These are phyloP conservation scores for Chloroclystis v-ata DNA, from an alignment of 2,888 invertebrate genomes.

Conservation along the genomic window DNA sequence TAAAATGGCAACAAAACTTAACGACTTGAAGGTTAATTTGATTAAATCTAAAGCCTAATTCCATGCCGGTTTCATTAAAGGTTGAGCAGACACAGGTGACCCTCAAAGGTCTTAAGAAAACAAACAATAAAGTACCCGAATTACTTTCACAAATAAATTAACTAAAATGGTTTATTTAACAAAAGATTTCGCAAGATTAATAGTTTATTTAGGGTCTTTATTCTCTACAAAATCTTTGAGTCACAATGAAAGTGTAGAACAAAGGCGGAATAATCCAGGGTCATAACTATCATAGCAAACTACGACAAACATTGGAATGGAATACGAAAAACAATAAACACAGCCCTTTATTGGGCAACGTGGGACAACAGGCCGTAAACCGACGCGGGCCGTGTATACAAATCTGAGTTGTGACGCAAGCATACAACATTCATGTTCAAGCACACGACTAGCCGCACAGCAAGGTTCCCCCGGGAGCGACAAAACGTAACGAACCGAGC, in stretches of 20 bases:
- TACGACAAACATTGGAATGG: conserved; percentile 37
- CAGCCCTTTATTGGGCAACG: conserved; percentile 50
- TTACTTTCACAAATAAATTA: conserved; percentile 6
- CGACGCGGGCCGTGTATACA: conserved; percentile 58
- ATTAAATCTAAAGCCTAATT: no score
- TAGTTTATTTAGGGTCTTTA: conserved; percentile 6
- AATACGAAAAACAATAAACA: conserved; percentile 58
- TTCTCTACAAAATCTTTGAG: not conserved
- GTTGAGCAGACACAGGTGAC: conserved; percentile 7
- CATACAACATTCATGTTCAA: conserved; percentile 69
- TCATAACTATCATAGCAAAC: conserved; percentile 33
- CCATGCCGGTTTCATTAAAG: no score
- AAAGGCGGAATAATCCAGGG: conserved; percentile 13
- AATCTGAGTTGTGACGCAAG: conserved; percentile 69
- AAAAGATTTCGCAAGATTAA: not conserved
- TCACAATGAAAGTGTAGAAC: not conserved
- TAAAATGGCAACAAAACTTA: no score
- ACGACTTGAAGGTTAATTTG: no score
- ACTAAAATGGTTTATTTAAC: conserved; percentile 2
- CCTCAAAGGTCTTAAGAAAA: conserved; percentile 11
- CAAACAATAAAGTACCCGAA: conserved; percentile 7
- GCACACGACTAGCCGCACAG: conserved; percentile 45
- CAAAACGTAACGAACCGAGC: conserved; percentile 74
- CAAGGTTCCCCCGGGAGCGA: conserved; percentile 63
- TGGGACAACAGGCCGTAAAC: conserved; percentile 53